Conservation (phyloP, 1,140 invertebrate species). For the Periplaneta americana region DNA sequence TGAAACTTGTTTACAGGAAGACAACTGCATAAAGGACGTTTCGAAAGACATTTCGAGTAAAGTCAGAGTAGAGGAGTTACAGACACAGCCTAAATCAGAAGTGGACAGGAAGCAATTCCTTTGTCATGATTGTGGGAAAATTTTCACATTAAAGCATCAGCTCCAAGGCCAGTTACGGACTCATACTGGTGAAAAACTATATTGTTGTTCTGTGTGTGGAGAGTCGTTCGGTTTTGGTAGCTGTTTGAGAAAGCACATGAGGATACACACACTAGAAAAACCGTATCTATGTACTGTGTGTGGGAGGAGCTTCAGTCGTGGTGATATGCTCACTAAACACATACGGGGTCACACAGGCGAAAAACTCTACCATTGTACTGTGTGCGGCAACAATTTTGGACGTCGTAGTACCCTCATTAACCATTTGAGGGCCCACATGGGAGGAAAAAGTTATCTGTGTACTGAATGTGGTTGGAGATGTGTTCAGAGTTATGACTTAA, state of each 20-base stretch:
- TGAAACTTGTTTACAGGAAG: background rate
- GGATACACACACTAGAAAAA: conserved; percentile 46
- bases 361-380: conserved; percentile 65
- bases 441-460: conserved; percentile 43
- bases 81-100: conserved; percentile 40
- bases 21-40: background rate
- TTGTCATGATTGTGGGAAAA: conserved; percentile 51
- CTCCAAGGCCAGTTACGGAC: background rate
- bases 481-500: conserved; percentile 56
- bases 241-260: conserved; percentile 38
- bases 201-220: conserved; percentile 32
- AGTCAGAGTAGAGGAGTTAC: background rate
- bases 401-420: background rate
- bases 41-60: background rate
- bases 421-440: conserved; percentile 41
- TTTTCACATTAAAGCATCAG: conserved; percentile 32
- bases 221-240: conserved; percentile 17
- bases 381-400: conserved; percentile 63
- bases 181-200: conserved; percentile 5
- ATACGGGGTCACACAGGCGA: conserved; percentile 57
- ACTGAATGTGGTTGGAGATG: background rate
- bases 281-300: conserved; percentile 26
- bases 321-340: conserved; percentile 38
- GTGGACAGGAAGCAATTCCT: conserved; percentile 64
- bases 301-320: conserved; percentile 20